phyloP scores from a whole-genome alignment of 23 tunicate genomes.

The Ciona savignyi region DNA sequence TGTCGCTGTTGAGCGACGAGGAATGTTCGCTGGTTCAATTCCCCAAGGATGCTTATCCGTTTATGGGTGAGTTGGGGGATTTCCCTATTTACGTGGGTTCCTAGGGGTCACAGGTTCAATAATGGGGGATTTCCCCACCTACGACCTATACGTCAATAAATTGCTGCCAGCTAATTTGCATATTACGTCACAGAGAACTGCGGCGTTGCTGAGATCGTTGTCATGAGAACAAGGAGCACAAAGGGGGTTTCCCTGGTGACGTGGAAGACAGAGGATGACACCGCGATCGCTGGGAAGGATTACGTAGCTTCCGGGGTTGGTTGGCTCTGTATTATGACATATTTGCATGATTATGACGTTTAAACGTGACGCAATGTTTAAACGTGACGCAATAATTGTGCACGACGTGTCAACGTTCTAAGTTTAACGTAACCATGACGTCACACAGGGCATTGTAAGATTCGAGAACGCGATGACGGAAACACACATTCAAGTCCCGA shows the following conservation, averaged over 20 bases:
- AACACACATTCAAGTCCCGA: constrained; percentile 64
- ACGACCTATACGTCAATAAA: no score
- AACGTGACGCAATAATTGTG: no score
- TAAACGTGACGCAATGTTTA: neutral
- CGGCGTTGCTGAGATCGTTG: constrained; percentile 84
- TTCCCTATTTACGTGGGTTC: neutral
- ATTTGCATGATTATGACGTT: neutral
- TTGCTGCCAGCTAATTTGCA: no score
- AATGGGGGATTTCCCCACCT: no score
- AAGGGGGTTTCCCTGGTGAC: constrained; percentile 64
- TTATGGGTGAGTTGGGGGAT: constrained; percentile 75
- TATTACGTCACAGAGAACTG: constrained; percentile 97
- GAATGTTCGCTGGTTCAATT: constrained; percentile 93
- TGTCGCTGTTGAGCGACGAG: constrained; percentile 90
- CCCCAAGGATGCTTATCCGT: constrained; percentile 92
- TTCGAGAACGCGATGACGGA: constrained; percentile 77
- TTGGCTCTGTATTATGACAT: no score
- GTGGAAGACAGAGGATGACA: constrained; percentile 92
- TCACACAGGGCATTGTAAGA: constrained; percentile 68
- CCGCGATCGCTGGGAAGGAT: constrained; percentile 98
- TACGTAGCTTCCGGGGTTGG: constrained; percentile 68
- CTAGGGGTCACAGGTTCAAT: no score
- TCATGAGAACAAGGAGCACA: constrained; percentile 90
- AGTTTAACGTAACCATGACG: neutral
- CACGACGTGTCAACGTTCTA: neutral